Evolutionary conservation across 2,113 vertebrate genomes (phyloP), one percentile per base, ranked within the genome.

Genomic region (Ariopsis seemanni): DNA sequence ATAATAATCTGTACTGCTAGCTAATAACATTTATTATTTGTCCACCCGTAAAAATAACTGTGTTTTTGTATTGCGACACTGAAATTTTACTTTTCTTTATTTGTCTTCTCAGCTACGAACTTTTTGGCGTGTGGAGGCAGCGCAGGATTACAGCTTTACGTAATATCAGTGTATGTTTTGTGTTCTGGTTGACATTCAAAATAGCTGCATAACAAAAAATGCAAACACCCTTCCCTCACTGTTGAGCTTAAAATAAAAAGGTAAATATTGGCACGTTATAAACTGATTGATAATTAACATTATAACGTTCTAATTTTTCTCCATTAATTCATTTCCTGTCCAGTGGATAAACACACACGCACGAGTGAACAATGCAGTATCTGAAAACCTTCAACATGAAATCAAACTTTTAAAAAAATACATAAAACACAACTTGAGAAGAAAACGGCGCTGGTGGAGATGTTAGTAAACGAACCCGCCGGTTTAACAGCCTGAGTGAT

Each of bases 1-100:
- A 25, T 62, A 22, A 9, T 9, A 62, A 8, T 1, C 18, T 9
- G 2, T 27, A 14, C 65, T 69, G 65, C 65, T 30, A 4, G 65
- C 6, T 3, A 11, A 25, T 4, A 4, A n/a, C 42, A 1, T 1
- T 1, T 12, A 12, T 67, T 5, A 12, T 67, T 9, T 4, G 1
- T 65, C 25, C 58, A 18, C 4, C 57, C 57, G 0, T 20, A 60
- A 60, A 20, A 1, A 60, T 7, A 65, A 1, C 25, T 25, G 60
- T 22, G 1, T 0, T 0, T 3, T 7, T 1, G n/a, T 15, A 30
- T 69, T 11, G 22, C n/a, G 17, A 15, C 25, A 4, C 20, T 25
- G 2, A 63, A 62, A 62, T 1, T 67, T 67, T 67, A 67, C n/a
- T 25, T 25, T 22, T 62, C 60, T 62, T 1, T 7, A 20, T 62